Evolutionary conservation across 2,888 invertebrate species (phyloP).

Genomic region (Eristalis intricaria): DNA sequence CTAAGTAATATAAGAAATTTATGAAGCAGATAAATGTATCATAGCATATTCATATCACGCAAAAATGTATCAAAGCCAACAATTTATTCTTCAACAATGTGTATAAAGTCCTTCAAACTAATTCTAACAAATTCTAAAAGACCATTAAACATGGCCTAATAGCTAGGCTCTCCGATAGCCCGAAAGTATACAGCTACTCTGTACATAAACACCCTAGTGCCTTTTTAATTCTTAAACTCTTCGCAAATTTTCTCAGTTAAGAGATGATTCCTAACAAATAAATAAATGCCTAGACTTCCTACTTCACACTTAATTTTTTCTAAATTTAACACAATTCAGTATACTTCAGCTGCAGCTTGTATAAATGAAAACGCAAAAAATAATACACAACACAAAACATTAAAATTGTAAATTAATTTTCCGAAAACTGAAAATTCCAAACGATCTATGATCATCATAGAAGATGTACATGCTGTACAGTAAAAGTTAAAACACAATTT

Average conservation of each 20-base stretch:
- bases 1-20: too few relatives aligned
- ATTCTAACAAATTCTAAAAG: too few relatives aligned
- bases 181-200: too few relatives aligned
- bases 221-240: too few relatives aligned
- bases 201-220: too few relatives aligned
- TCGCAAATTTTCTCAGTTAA: neutral
- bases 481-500: neutral
- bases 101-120: too few relatives aligned
- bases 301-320: neutral
- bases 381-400: neutral
- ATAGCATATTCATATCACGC: too few relatives aligned
- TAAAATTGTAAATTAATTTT: slow-evolving; percentile 18
- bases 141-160: too few relatives aligned
- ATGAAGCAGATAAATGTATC: too few relatives aligned
- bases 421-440: neutral
- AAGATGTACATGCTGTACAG: slow-evolving; percentile 44
- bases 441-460: slow-evolving; percentile 8
- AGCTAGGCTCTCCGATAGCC: too few relatives aligned
- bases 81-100: too few relatives aligned
- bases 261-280: neutral
- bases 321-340: neutral
- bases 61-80: too few relatives aligned
- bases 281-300: neutral
- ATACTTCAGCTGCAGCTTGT: neutral
- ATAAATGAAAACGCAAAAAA: neutral